A percentile compares a stretch with the other conserved stretches of the same genome.
Evolutionary conservation across 2,888 invertebrate genomes (phyloP).

Genomic region (Drepana falcataria): DNA sequence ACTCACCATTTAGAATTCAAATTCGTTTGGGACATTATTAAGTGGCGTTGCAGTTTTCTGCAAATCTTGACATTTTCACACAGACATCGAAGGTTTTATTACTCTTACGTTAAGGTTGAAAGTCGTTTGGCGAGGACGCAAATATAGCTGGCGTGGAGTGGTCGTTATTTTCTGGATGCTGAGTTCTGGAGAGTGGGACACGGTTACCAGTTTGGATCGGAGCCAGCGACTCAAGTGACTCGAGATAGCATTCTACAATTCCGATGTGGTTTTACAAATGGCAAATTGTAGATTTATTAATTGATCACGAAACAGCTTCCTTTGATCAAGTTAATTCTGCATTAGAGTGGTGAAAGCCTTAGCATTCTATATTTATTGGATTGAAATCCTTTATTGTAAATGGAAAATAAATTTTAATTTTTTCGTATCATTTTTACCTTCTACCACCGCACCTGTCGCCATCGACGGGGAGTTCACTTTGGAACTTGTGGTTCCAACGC

Average conservation of each 20-base stretch:
- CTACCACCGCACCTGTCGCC: too few relatives aligned
- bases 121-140: neutral
- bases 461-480: too few relatives aligned
- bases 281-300: neutral
- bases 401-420: too few relatives aligned
- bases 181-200: slow-evolving; percentile 39
- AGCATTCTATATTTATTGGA: too few relatives aligned
- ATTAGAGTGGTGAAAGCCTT: too few relatives aligned
- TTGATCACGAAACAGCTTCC: too few relatives aligned
- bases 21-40: slow-evolving; percentile 9
- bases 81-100: neutral
- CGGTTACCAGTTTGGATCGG: slow-evolving; percentile 35
- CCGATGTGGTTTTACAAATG: neutral
- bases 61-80: slow-evolving; percentile 14
- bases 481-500: too few relatives aligned
- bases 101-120: slow-evolving; percentile 8
- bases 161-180: slow-evolving; percentile 47
- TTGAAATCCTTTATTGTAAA: too few relatives aligned
- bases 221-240: slow-evolving; percentile 23
- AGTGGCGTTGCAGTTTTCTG: slow-evolving; percentile 13
- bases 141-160: slow-evolving; percentile 18
- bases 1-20: neutral
- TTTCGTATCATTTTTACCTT: too few relatives aligned
- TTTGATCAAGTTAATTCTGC: too few relatives aligned
- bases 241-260: neutral